These are phyloP conservation scores for Pteronura brasiliensis DNA, from an alignment of 2,113 vertebrate species.

Conservation along the genomic window DNA sequence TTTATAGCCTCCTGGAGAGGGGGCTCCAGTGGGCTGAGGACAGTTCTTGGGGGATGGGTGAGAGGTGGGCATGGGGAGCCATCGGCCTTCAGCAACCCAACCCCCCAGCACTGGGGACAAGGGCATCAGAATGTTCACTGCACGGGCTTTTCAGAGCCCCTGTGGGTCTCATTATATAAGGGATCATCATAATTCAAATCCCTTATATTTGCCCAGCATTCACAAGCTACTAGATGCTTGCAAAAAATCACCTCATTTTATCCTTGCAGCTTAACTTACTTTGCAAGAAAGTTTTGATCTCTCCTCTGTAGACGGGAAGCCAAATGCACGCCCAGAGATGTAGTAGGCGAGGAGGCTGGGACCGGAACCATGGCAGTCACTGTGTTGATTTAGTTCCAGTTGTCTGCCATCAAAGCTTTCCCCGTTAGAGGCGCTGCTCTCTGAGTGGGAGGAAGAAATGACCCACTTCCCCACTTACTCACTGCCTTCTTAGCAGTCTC, in stretches of 20 bases:
- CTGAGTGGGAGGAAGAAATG: not conserved
- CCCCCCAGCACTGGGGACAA: not conserved
- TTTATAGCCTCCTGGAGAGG: not conserved
- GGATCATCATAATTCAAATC: too few relatives aligned
- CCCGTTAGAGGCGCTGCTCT: not conserved
- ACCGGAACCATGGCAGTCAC: fast-evolving
- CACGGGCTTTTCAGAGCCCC: not conserved
- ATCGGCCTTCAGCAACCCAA: not conserved
- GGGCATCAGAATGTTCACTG: not conserved
- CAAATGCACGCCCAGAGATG: too few relatives aligned
- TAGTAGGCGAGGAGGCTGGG: not conserved
- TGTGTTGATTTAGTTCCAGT: not conserved
- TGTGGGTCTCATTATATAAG: not conserved
- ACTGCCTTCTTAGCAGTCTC: not conserved
- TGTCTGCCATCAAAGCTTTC: not conserved
- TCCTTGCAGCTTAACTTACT: not conserved
- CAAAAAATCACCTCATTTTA: not conserved
- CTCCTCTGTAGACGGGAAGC: not conserved
- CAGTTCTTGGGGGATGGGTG: not conserved
- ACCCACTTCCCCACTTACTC: too few relatives aligned
- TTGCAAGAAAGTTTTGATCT: not conserved
- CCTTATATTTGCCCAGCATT: fast-evolving
- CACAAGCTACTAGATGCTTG: fast-evolving
- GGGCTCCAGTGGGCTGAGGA: not conserved
- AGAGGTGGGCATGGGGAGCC: not conserved